phyloP scores from a whole-genome alignment of 2,888 invertebrate species.

The Perizoma affinitatum region DNA sequence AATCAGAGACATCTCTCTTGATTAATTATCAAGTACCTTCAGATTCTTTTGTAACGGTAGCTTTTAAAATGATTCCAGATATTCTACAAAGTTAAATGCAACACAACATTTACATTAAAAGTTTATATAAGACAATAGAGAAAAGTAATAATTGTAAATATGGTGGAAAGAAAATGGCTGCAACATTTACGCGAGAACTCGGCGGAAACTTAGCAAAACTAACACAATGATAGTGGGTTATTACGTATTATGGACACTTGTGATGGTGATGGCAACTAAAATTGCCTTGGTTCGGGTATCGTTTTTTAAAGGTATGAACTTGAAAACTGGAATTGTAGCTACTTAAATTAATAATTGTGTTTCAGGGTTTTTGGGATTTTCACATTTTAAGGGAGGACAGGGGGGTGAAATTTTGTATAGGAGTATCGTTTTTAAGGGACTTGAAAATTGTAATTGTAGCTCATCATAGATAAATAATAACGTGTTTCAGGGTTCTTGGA shows the following conservation, averaged over 20 bases:
- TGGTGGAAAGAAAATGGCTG: conserved; percentile 51
- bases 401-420: too few relatives aligned
- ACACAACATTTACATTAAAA: conserved; percentile 45
- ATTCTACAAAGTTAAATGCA: conserved; percentile 19
- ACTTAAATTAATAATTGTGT: too few relatives aligned
- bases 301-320: too few relatives aligned
- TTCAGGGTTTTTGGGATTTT: too few relatives aligned
- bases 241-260: conserved; percentile 36
- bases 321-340: too few relatives aligned
- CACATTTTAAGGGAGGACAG: too few relatives aligned
- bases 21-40: not conserved
- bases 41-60: not conserved
- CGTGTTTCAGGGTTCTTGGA: too few relatives aligned
- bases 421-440: too few relatives aligned
- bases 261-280: not conserved
- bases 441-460: too few relatives aligned
- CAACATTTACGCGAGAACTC: conserved; percentile 52
- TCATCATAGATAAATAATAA: too few relatives aligned
- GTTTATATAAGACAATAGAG: conserved; percentile 47
- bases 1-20: too few relatives aligned
- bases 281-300: not conserved
- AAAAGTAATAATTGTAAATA: conserved; percentile 47
- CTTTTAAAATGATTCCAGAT: conserved; percentile 11
- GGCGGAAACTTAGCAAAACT: conserved; percentile 50
- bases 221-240: conserved; percentile 47